Base-by-base conservation (phyloP, 2,797 vertebrate species). In the Dermochelys coriacea region DNA sequence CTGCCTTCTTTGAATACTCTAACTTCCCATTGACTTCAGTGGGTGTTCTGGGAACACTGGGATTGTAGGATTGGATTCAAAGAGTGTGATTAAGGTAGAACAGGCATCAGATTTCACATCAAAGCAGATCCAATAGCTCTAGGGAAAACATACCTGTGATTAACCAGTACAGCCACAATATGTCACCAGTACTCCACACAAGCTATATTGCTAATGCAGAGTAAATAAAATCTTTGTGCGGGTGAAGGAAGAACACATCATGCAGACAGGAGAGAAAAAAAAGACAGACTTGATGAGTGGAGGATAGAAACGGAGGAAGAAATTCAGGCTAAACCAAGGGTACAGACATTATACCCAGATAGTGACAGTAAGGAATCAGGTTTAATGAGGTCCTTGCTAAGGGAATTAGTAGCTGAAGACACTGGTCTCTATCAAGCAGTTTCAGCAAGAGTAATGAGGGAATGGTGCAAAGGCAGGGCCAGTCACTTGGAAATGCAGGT, bases 141-240 rank as follows among this genome's bases (percentile, higher is more conserved):
- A 93, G 82, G 94, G 93, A 95, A 88, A 77, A 59, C 82, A 23
- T 84, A 88, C 0, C 12, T 97, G 95, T 96, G 96, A 96, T 97
- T 96, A 97, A 84, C 94, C 94, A 92, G 85, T 84, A 86, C 91
- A 97, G 91, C 97, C 96, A 97, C 97, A 97, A 92, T 59, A 97
- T 96, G 95, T 97, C 97, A 97, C 91, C 97, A 97, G 93, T 79
- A 97, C 95, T 96, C 96, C 93, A 97, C 90, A 97, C 25, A 96
- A 96, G 84, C 79, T 59, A 77, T 90, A 89, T 78, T 1, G 3
- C 82, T 41, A 0, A 91, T 85, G 91, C 85, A 0, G 5, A 18
- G 86, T 81, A 80, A 83, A 6, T 0, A 0, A 50, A n/a, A 19
- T 19, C 54, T 21, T 68, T 71, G 49, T 77, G 87, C 74, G 2